phyloP scores from a whole-genome alignment of 2,113 vertebrate genomes.

The Melanerpes aurifrons region DNA sequence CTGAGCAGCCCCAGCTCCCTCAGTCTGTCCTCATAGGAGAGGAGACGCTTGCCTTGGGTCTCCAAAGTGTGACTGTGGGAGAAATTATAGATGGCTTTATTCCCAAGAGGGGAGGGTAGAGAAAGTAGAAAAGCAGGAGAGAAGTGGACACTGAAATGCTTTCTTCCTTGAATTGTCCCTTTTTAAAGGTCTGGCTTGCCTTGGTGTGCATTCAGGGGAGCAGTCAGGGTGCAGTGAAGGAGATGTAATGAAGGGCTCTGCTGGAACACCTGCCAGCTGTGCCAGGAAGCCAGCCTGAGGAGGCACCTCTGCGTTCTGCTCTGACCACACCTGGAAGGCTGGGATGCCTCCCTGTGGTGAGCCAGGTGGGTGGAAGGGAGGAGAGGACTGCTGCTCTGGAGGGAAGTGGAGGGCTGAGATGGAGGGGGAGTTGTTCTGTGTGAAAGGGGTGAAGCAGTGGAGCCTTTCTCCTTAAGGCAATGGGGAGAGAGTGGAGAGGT shows the following conservation, averaged over 20 bases:
- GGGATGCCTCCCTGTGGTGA: background rate
- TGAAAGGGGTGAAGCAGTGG: background rate
- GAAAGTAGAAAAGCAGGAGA: background rate
- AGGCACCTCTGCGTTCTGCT: background rate
- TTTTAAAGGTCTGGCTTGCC: background rate
- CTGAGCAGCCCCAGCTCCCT: too few species aligned
- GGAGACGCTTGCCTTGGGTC: background rate
- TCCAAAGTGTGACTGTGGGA: background rate
- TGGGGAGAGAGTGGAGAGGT: background rate
- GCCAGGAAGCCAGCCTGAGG: background rate
- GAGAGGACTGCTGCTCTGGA: background rate
- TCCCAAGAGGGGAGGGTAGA: background rate
- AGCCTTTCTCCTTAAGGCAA: background rate
- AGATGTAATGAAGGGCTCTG: background rate
- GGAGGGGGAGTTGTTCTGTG: background rate
- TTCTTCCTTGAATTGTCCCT: background rate
- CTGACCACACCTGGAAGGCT: background rate
- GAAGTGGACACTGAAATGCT: background rate
- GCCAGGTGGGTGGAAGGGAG: background rate
- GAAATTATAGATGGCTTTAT: background rate
- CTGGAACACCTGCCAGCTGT: background rate
- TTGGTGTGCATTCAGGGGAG: background rate
- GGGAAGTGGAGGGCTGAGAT: background rate
- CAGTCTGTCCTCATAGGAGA: too few species aligned
- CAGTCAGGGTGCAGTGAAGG: accelerated